Evolutionary conservation across 2,888 invertebrate genomes (phyloP), one percentile per base, ranked within the genome.

Genomic region (Parthenolecanium corni): DNA sequence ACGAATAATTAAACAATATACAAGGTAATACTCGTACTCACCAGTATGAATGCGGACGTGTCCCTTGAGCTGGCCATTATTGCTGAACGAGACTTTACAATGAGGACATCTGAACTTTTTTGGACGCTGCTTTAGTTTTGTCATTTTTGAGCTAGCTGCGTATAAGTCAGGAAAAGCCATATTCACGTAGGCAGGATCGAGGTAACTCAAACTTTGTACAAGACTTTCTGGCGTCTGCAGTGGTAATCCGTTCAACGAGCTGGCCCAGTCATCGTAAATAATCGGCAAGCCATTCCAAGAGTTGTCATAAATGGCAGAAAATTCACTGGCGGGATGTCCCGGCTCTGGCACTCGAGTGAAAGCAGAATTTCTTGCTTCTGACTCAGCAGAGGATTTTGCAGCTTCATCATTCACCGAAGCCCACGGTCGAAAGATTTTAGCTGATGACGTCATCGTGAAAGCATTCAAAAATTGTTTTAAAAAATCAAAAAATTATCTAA

Each of bases 11-110:
- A n/a, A n/a, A n/a, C n/a, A n/a, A n/a, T n/a, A n/a, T n/a, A n/a
- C n/a, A n/a, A n/a, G n/a, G n/a, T n/a, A n/a, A n/a, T n/a, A n/a
- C n/a, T 31, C 5, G 20, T 14, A 58, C 74, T 75, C 73, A 75
- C 89, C 91, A 40, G 91, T 91, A 71, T 92, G 92, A 62, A 91
- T 92, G 64, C 92, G 77, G n/a, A 90, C 82, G 71, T 93, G 92
- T 16, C 92, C 92, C 72, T 88, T 89, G 0, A 93, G 76, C 69
- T 93, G 92, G 0, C 92, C 92, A 73, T 91, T 92, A 73, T 93
- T 93, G n/a, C 90, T 90, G 73, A 93, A 93, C 0, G 89, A 89
- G 0, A 89, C 89, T 68, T 88, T 82, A 71, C 93, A 93, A 70
- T 89, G 86, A 0, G 88, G 85, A 70, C 95, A 94, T 68, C 89